Conservation (phyloP, 2,888 invertebrate species). For the Phengaris arion region DNA sequence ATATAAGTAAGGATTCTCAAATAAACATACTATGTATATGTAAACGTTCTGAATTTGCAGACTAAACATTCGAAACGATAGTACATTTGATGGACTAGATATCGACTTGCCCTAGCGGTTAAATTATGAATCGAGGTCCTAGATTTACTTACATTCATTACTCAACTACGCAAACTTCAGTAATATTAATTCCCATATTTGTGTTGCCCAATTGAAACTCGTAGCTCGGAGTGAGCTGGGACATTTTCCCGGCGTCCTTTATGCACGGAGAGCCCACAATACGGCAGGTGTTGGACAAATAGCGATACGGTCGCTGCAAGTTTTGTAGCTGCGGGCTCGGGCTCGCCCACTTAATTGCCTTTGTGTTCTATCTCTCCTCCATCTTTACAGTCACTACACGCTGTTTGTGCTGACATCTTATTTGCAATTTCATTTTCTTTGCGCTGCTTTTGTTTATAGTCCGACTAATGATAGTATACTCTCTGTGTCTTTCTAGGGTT, state of each 20-base stretch:
- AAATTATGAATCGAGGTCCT: background rate
- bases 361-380: conserved; percentile 17
- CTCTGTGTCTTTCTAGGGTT: background rate
- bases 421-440: conserved; percentile 10
- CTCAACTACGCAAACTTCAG: background rate
- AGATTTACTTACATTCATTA: background rate
- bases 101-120: background rate
- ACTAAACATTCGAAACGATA: background rate
- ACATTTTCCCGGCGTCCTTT: background rate
- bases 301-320: background rate
- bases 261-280: background rate
- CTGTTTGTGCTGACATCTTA: background rate
- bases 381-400: background rate
- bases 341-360: conserved; percentile 26
- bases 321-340: conserved; percentile 29
- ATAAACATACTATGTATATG: too few species aligned
- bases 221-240: background rate
- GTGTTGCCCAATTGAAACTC: background rate
- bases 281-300: conserved; percentile 24
- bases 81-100: background rate
- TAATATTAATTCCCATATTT: conserved; percentile 10
- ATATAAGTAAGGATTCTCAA: too few species aligned
- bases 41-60: background rate
- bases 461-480: background rate
- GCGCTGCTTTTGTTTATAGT: background rate